These are phyloP conservation scores for Sarcophaga subvicina DNA, from an alignment of 2,888 invertebrate species.

Conservation along the genomic window DNA sequence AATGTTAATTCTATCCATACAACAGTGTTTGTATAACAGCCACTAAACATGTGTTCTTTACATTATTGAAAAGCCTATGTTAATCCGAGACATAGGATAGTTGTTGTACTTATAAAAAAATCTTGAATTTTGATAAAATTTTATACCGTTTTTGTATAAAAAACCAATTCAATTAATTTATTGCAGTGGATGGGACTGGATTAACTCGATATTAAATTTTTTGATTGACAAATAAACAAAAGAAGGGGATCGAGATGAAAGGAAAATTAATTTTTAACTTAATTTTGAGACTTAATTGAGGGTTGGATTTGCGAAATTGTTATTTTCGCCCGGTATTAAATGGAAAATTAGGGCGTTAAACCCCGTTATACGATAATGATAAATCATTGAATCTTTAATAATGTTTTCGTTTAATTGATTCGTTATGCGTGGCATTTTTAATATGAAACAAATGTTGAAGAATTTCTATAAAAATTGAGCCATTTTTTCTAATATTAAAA, in stretches of 20 bases:
- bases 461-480: background rate
- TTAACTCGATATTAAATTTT: slow-evolving; percentile 43
- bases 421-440: slow-evolving; percentile 51
- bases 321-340: background rate
- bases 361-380: slow-evolving; percentile 53
- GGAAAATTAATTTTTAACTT: too few relatives aligned
- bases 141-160: slow-evolving; percentile 54
- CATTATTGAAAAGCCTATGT: too few relatives aligned
- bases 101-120: too few relatives aligned
- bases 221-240: background rate
- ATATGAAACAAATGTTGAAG: slow-evolving; percentile 56
- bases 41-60: too few relatives aligned
- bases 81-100: too few relatives aligned
- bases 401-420: slow-evolving; percentile 42
- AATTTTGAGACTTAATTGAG: background rate
- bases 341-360: slow-evolving; percentile 60
- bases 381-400: slow-evolving; percentile 47
- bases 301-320: slow-evolving; percentile 12
- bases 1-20: background rate
- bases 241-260: slow-evolving; percentile 25
- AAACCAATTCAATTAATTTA: slow-evolving; percentile 56
- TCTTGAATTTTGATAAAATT: slow-evolving; percentile 34
- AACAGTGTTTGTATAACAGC: too few relatives aligned
- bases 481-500: too few relatives aligned
- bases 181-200: slow-evolving; percentile 56